Evolutionary conservation across 2,113 vertebrate species (phyloP), one percentile per base, ranked within the genome.

Genomic region (Mesocricetus auratus): DNA sequence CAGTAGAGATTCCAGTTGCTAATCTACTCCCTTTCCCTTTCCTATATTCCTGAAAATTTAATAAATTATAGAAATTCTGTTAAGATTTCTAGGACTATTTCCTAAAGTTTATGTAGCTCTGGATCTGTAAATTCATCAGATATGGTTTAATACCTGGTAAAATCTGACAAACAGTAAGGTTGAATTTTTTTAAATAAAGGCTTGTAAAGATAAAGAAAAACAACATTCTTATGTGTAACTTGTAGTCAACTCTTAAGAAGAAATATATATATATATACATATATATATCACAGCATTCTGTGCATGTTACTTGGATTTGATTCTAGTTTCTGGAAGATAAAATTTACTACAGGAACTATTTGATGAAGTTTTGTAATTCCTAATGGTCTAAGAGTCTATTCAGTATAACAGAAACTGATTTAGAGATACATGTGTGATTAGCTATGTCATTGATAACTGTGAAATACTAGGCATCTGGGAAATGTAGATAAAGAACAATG

Each of bases 181-280:
- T 56, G 53, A 56, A 56, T 7, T 22, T 24, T 62, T 62, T 64
- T 29, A 64, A 1, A 31, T 13, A 31, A 56, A 31, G 11, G 3
- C 11, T 66, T 66, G 9, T 31, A 2, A 66, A 29, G 53, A 13
- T 62, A 21, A 60, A 58, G n/a, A 66, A 12, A 33, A 69, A 66
- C 4, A 33, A 10, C 26, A 31, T 31, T 3, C 36, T 21, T 71
- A 53, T 39, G 17, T 71, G 69, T n/a, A 16, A 39, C 69, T 71
- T 21, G 6, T 4, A 71, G 19, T n/a, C 7, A n/a, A 68, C 68
- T 69, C 68, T 69, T 69, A 36, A n/a, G 69, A 19, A 71, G 8
- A 71, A 19, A 71, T 12, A 4, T 0, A n/a, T 21, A 7, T 4
- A 7, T 3, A 71, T 12, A 4, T 0, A n/a, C n/a, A 71, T 12